Base-by-base conservation (phyloP, 1,140 invertebrate genomes). In the Arion vulgaris region DNA sequence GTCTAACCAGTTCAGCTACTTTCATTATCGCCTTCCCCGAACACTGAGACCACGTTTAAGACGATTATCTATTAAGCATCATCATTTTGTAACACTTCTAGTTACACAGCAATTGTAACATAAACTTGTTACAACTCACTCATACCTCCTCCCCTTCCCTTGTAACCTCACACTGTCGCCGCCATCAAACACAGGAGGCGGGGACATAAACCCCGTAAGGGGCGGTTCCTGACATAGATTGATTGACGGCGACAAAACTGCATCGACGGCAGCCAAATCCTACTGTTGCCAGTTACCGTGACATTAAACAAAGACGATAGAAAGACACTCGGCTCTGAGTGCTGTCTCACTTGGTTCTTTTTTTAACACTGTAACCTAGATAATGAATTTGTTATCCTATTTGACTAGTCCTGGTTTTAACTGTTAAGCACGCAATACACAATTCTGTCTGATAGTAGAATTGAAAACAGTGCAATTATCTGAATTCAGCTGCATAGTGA, bases 231-330 rank as follows among this genome's bases (percentile, higher is more conserved):
- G 28, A 32, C 62, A 32, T 17, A 2, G 28, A 66, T 28, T 66
- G 62, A 66, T 66, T 66, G 62, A 66, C 62, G 17, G 62, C 62
- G n/a, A 66, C n/a, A 66, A 66, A 66, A 66, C 62, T 15, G n/a
- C 62, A 32, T 5, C 62, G 62, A 66, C 62, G 62, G 62, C 62
- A 32, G 62, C 7, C n/a, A 32, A 23, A 19, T 15, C 41, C 41
- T 45, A 7, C 17, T 19, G 53, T 57, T 57, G 19, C 53, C 17
- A 57, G 53, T n/a, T 57, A 11, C 26, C 9, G 53, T 23, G 23
- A 15, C 5, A 23, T 4, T 23, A 57, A 57, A 57, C 53, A 57
- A 23, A n/a, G 19, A 23, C 23, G 26, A 57, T 57, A 23, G 53
- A 23, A 57, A 57, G 23, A 23, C 53, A 19, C 19, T 57, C 19